phyloP scores from a whole-genome alignment of 2,888 invertebrate genomes.

The Pegoplata infirma region DNA sequence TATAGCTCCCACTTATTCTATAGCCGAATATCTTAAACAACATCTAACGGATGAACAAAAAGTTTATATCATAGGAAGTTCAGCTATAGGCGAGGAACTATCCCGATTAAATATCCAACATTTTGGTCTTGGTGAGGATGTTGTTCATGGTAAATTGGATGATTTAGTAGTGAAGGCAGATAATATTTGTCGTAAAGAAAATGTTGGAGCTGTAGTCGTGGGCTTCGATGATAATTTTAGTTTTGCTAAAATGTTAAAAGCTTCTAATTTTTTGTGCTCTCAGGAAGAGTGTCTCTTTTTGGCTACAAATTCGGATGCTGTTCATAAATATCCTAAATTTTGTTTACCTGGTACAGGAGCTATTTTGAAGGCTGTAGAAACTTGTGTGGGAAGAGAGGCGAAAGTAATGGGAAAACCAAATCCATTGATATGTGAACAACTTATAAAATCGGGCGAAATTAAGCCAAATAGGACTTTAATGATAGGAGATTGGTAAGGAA shows the following conservation, averaged over 20 bases:
- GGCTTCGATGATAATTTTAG: slow-evolving; percentile 96
- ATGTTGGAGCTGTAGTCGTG: slow-evolving; percentile 93
- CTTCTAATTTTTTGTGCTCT: slow-evolving; percentile 87
- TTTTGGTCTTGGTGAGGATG: slow-evolving; percentile 87
- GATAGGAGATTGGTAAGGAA: slow-evolving; percentile 76
- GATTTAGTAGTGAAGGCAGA: slow-evolving; percentile 80
- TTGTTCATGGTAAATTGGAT: slow-evolving; percentile 78
- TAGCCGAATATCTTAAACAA: slow-evolving; percentile 86
- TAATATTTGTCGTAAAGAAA: slow-evolving; percentile 79
- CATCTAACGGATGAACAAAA: slow-evolving; percentile 82
- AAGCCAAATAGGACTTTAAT: slow-evolving; percentile 85
- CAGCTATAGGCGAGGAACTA: slow-evolving; percentile 89
- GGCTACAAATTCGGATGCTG: slow-evolving; percentile 95
- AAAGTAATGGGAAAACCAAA: slow-evolving; percentile 95
- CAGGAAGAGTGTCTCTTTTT: slow-evolving; percentile 88
- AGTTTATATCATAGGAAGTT: slow-evolving; percentile 89
- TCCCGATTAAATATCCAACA: slow-evolving; percentile 86
- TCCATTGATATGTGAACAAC: slow-evolving; percentile 85
- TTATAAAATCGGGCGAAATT: slow-evolving; percentile 84
- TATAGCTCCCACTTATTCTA: slow-evolving; percentile 87
- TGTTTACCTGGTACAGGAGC: slow-evolving; percentile 90
- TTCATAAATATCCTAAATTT: slow-evolving; percentile 86
- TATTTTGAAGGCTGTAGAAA: slow-evolving; percentile 90
- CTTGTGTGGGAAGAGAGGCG: slow-evolving; percentile 87
- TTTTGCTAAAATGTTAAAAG: slow-evolving; percentile 93